A percentile compares a stretch with the other conserved stretches of the same genome.
Conservation (phyloP, 2,797 vertebrate genomes). For the Moxostoma hubbsi region DNA sequence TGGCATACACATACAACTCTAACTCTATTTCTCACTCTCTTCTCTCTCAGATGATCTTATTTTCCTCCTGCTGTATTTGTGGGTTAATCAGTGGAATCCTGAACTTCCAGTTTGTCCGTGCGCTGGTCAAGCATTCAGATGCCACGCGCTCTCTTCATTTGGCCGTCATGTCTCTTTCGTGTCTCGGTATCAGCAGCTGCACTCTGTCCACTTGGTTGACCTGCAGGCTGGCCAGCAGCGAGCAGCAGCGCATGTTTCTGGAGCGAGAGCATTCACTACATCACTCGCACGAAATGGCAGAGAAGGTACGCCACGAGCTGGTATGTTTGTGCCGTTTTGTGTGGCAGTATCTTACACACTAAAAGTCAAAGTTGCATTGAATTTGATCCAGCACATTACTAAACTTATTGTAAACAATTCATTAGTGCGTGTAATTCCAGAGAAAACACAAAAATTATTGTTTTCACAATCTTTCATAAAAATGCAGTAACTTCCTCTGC, state of each 20-base stretch:
- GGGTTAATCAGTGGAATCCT: constrained; percentile 97
- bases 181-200: constrained; percentile 93
- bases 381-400: background rate
- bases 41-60: constrained; percentile 92
- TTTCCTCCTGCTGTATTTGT: constrained; percentile 98
- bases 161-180: constrained; percentile 93
- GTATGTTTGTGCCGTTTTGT: constrained; percentile 15
- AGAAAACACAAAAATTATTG: too few species aligned
- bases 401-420: too few species aligned
- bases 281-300: constrained; percentile 97
- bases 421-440: too few species aligned
- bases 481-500: too few species aligned
- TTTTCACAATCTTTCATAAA: too few species aligned
- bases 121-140: constrained; percentile 87
- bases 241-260: constrained; percentile 98
- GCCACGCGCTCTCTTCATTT: constrained; percentile 87
- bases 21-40: constrained; percentile 41
- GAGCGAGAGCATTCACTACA: constrained; percentile 97
- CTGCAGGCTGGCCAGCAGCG: constrained; percentile 94
- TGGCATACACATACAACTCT: background rate
- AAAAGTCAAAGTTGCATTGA: background rate
- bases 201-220: constrained; percentile 97
- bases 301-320: constrained; percentile 84
- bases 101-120: constrained; percentile 97
- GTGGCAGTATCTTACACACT: background rate